phyloP scores from a whole-genome alignment of 2,113 vertebrate genomes.

The Engraulis encrasicolus region DNA sequence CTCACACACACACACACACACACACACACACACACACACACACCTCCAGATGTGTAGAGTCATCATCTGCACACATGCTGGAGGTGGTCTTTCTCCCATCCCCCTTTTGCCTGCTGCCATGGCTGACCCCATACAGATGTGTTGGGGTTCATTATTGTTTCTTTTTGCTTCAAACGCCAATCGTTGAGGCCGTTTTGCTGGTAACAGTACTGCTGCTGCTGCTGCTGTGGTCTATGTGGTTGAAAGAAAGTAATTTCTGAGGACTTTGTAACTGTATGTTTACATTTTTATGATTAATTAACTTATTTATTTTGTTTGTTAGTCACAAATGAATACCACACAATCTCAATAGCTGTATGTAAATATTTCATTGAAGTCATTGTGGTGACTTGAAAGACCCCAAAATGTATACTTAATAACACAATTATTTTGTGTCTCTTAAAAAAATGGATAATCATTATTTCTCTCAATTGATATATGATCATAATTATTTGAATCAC shows the following conservation, averaged over 20 bases:
- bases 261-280: not conserved
- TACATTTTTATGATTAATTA: not conserved
- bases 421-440: conserved; percentile 16
- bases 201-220: not conserved
- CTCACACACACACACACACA: no score
- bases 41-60: not conserved
- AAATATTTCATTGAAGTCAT: conserved; percentile 14
- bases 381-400: not conserved
- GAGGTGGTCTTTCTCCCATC: not conserved
- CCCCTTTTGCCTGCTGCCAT: not conserved
- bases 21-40: no score
- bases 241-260: not conserved
- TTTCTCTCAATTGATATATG: not conserved
- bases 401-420: not conserved
- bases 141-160: conserved; percentile 27
- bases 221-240: conserved; percentile 20
- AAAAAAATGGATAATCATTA: conserved; percentile 7
- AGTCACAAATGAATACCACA: conserved; percentile 17
- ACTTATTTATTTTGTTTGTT: conserved; percentile 15
- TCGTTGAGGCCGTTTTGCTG: not conserved
- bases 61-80: not conserved
- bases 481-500: not conserved
- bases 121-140: not conserved
- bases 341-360: conserved; percentile 1
- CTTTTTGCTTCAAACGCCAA: not conserved